Conservation (phyloP, 1,140 invertebrate genomes). For the Parasteatoda tepidariorum region DNA sequence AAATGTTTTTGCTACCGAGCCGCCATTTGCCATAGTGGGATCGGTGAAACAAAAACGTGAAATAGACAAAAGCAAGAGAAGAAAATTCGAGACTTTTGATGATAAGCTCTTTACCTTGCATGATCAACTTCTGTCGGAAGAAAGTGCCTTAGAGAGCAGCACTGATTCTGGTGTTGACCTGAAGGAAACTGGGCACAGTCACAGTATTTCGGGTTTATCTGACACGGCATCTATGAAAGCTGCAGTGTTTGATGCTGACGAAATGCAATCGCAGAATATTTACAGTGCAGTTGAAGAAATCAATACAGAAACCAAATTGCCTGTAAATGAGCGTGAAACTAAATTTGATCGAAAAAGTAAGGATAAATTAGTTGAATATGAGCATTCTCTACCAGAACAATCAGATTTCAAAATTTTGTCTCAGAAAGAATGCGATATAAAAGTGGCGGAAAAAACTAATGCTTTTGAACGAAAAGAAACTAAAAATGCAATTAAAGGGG, state of each 20-base stretch:
- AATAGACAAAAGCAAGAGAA: not conserved
- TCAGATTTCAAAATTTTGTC: too few species aligned
- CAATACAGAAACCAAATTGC: not conserved
- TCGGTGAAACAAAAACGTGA: not conserved
- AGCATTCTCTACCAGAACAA: too few species aligned
- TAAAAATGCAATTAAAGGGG: not conserved
- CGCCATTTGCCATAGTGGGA: constrained; percentile 29
- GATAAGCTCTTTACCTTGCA: constrained; percentile 23
- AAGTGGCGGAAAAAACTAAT: too few species aligned
- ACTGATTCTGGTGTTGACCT: constrained; percentile 48
- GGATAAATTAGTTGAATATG: too few species aligned
- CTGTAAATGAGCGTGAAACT: not conserved
- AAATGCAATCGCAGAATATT: not conserved
- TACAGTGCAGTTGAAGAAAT: not conserved
- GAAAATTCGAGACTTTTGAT: not conserved
- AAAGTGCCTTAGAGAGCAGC: constrained; percentile 53
- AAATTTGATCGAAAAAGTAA: too few species aligned
- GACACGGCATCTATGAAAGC: not conserved
- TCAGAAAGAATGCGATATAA: too few species aligned
- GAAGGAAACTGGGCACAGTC: constrained; percentile 25
- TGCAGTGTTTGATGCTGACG: not conserved
- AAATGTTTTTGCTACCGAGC: constrained; percentile 45
- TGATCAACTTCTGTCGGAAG: constrained; percentile 46
- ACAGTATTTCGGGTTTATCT: not conserved
- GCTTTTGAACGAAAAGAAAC: not conserved